Evolutionary conservation across 1,140 invertebrate genomes (phyloP).

Genomic region (Drosophila funebris): DNA sequence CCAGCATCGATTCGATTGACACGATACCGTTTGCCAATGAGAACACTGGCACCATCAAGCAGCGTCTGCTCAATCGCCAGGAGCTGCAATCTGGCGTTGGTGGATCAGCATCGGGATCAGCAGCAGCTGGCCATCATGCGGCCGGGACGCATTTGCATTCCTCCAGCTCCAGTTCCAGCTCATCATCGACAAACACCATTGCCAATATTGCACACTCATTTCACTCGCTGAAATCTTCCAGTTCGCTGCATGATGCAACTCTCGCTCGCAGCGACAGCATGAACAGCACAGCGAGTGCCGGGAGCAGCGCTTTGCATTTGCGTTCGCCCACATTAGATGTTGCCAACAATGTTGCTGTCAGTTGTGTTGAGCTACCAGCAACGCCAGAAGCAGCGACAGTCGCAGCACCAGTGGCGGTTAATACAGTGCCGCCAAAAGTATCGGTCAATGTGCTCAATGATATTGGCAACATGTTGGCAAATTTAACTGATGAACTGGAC

Average conservation of each 20-base stretch:
- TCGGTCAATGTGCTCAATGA: constrained; percentile 96
- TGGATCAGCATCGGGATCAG: background rate
- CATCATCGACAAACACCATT: constrained; percentile 82
- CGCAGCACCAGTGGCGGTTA: constrained; percentile 2
- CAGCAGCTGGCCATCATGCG: constrained; percentile 36
- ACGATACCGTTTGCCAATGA: constrained; percentile 99
- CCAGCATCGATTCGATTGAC: constrained; percentile 96
- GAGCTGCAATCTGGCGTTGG: constrained; percentile 56
- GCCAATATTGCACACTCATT: constrained; percentile 83
- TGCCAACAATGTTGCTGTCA: constrained; percentile 9
- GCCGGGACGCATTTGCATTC: constrained; percentile 68
- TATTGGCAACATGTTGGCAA: constrained; percentile 98
- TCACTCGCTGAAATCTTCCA: constrained; percentile 81
- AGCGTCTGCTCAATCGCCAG: constrained; percentile 82
- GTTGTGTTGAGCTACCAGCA: constrained; percentile 7
- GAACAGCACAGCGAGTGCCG: constrained; percentile 70
- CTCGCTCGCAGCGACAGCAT: constrained; percentile 73
- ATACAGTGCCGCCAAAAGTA: constrained; percentile 84
- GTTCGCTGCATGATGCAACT: constrained; percentile 77
- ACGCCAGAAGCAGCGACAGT: constrained; percentile 16
- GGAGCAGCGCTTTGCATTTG: constrained; percentile 66
- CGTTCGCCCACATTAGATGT: constrained; percentile 75
- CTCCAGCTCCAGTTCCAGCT: constrained; percentile 83
- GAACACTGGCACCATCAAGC: constrained; percentile 98
- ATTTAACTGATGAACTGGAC: constrained; percentile 96